Base-by-base conservation (phyloP, 2,113 vertebrate species). In the Brachyhypopomus occidentalis region DNA sequence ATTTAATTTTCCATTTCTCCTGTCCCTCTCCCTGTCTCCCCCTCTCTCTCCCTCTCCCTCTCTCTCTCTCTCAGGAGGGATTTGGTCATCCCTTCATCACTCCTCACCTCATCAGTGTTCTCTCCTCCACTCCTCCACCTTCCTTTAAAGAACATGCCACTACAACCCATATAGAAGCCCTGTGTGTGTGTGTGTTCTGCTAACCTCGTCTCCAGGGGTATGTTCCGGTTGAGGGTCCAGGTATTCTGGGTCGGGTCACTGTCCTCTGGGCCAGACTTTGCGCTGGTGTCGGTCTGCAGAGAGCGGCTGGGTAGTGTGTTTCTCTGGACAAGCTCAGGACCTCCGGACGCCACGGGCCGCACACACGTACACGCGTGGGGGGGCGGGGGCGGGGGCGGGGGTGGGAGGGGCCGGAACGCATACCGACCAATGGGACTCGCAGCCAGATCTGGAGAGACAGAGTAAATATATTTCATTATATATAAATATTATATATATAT, bases 171-270 rank as follows among this genome's bases (percentile, higher is more conserved):
- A n/a, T n/a, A n/a, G n/a, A n/a, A n/a, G n/a, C n/a, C n/a, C n/a
- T 0, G 78, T 0, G 16, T 17, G 1, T 0, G 1, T 1, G 16
- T 25, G 22, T 27, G 48, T 60, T 38, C 52, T 0, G 85, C 45
- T 4, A 92, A 96, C 95, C 95, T 96, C 91, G 95, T 96, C 86
- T 96, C 95, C 91, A 96, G 87, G 0, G 95, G 95, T 8, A 96
- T 96, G 92, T 96, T 96, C 88, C 95, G 96, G 87, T 96, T 96
- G 67, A 96, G 83, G 60, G 95, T 95, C 95, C 95, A 96, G 90
- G 92, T 96, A 91, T 96, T 96, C 58, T 96, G 94, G 16, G 96
- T 93, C 75, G 95, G 95, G 72, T 94, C 92, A 0, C 93, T 92
- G n/a, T 95, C 94, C 20, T 95, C 83, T 75, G 83, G 94, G 0